Evolutionary conservation across 2,113 vertebrate genomes (phyloP), one percentile per base, ranked within the genome.

Genomic region (Phalacrocorax pelagicus): DNA sequence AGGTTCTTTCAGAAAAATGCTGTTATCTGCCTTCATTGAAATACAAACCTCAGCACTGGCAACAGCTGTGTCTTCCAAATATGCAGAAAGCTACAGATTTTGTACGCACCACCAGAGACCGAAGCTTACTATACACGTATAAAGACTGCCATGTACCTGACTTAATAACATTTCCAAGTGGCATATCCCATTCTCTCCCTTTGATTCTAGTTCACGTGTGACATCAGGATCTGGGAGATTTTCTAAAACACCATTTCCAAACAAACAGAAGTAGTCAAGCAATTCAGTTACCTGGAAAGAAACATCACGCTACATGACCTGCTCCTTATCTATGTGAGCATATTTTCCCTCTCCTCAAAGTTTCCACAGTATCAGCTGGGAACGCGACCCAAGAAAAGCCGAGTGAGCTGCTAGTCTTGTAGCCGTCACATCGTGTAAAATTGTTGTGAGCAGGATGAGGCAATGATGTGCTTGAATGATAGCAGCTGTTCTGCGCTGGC

Each of bases 371-470:
- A 55, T 54, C 66, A 52, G 74, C 54, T 15, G 2, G 86, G 30
- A 91, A 59, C 66, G 44, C 9, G 16, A 80, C 79, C 62, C 81
- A 78, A 36, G 52, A 49, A 92, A 81, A 58, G 62, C 55, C 9
- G 5, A 92, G 55, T 42, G 3, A 58, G 79, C 78, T 23, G 17
- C 78, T 34, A 11, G n/a, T 8, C 14, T 57, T 66, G 63, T 77
- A 92, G 62, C 74, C 40, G 19, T 89, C 95, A 96, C 81, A 70
- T 66, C 67, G 24, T 12, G 70, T 71, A 82, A 92, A 95, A 95
- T 73, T 59, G 71, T 91, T 90, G 49, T 3, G 87, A 96, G 92
- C 86, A 63, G 71, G 71, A 81, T 82, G 58, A 96, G 90, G 86
- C 81, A 86, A 91, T 59, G 90, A 88, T 88, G 91, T 58, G 84